These are phyloP conservation scores for Marmota monax DNA, from an alignment of 2,113 vertebrate genomes.

Conservation along the genomic window DNA sequence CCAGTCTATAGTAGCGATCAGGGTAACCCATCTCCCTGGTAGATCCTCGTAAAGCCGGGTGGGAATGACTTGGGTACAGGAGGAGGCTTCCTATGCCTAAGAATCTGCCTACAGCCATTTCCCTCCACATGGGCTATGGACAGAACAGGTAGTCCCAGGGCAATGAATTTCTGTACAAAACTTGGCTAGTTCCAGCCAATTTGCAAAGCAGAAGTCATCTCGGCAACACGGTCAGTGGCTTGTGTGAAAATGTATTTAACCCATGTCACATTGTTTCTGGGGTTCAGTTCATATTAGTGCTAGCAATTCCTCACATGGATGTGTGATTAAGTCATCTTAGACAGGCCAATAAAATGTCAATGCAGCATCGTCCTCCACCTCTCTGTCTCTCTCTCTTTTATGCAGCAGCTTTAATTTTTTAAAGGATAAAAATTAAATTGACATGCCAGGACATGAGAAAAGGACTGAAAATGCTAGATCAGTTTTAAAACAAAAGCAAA, in stretches of 20 bases:
- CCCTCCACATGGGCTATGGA: background rate
- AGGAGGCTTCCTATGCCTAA: background rate
- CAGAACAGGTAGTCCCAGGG: background rate
- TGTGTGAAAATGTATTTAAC: background rate
- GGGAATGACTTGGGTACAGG: background rate
- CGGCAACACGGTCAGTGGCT: background rate
- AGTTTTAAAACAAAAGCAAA: background rate
- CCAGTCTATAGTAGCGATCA: background rate
- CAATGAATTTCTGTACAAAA: background rate
- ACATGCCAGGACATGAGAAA: background rate
- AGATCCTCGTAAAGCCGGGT: background rate
- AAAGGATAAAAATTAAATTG: conserved; percentile 10
- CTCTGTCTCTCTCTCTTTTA: too few species aligned
- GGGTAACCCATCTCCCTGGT: background rate
- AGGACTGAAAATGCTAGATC: background rate
- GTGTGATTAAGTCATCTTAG: background rate
- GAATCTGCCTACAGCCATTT: background rate
- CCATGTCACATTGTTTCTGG: background rate
- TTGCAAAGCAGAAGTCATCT: background rate
- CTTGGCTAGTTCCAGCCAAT: background rate
- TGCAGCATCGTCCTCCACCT: background rate
- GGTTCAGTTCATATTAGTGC: background rate
- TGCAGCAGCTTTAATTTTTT: background rate
- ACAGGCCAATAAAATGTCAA: background rate
- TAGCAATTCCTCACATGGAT: background rate